These are phyloP conservation scores for Gavia stellata DNA, from an alignment of 2,113 vertebrate genomes.

Conservation along the genomic window DNA sequence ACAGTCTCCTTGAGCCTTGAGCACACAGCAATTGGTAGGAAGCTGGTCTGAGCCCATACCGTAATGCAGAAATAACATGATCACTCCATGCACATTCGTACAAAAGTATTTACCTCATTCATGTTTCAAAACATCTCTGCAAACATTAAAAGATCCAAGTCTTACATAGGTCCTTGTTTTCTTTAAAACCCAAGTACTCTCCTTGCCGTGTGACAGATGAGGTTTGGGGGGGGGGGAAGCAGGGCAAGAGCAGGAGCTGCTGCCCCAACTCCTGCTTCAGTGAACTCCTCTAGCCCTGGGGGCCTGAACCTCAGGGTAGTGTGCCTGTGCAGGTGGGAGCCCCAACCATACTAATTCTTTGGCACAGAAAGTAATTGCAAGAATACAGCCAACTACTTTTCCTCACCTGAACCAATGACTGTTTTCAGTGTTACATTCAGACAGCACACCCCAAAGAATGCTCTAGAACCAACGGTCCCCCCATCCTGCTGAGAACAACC, in stretches of 20 bases:
- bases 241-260: background rate
- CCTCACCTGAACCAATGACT: background rate
- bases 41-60: background rate
- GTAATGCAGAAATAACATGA: background rate
- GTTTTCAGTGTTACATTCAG: background rate
- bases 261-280: background rate
- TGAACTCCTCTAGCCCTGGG: background rate
- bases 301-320: accelerated
- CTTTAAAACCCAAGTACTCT: background rate
- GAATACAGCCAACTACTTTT: background rate
- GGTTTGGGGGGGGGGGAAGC: too few species aligned
- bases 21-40: background rate
- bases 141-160: background rate
- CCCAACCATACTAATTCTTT: background rate
- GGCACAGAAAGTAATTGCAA: background rate
- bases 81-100: background rate
- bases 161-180: background rate
- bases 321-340: accelerated
- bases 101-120: background rate
- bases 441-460: background rate
- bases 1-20: background rate
- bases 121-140: background rate
- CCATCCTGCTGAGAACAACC: background rate
- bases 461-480: background rate
- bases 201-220: background rate